These are phyloP conservation scores for Hirtodrosophila cameraria DNA, from an alignment of 2,888 invertebrate genomes.

Conservation along the genomic window DNA sequence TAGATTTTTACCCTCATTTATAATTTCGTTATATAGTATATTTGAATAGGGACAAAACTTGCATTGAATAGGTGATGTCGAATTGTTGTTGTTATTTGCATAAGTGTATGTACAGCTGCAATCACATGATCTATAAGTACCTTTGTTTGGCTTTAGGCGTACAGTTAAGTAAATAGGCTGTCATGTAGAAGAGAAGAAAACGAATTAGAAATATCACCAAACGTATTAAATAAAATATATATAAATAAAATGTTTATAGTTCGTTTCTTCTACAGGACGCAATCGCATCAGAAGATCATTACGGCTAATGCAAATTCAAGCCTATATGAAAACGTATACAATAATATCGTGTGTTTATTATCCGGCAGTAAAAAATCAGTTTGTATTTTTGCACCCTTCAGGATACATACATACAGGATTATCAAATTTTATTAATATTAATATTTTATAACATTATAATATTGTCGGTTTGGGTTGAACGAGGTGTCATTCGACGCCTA, in stretches of 20 bases:
- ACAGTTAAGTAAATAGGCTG: constrained; percentile 82
- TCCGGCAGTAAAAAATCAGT: too few relatives aligned
- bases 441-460: too few relatives aligned
- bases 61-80: constrained; percentile 59
- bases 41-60: constrained; percentile 50
- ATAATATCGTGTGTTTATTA: too few relatives aligned
- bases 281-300: too few relatives aligned
- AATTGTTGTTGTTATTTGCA: constrained; percentile 67
- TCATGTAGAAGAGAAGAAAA: constrained; percentile 57
- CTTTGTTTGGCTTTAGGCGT: constrained; percentile 78
- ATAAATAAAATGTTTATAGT: neutral
- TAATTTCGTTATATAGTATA: constrained; percentile 54
- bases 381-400: too few relatives aligned
- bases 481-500: too few relatives aligned
- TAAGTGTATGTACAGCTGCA: constrained; percentile 63
- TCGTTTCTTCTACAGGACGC: neutral
- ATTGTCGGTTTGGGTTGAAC: too few relatives aligned
- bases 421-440: too few relatives aligned
- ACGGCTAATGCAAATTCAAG: too few relatives aligned
- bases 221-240: constrained; percentile 3
- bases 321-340: too few relatives aligned
- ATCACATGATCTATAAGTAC: constrained; percentile 81
- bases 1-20: constrained; percentile 46
- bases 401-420: too few relatives aligned
- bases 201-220: constrained; percentile 27